phyloP scores from a whole-genome alignment of 2,797 vertebrate species.

The Taenioides sp. region DNA sequence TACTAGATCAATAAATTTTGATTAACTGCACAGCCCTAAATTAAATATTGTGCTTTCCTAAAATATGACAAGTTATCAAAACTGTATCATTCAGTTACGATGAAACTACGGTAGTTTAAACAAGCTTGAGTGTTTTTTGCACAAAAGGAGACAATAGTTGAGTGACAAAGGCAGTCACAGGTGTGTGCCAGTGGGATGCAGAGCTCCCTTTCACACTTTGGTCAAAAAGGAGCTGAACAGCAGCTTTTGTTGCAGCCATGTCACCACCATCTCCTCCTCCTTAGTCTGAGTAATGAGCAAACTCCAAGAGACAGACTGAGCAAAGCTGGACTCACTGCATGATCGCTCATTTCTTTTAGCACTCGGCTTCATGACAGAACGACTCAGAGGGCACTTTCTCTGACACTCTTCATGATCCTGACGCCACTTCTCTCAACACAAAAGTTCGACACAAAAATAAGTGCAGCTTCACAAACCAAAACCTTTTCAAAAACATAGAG shows the following conservation, averaged over 20 bases:
- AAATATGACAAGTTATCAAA: neutral
- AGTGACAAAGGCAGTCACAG: slow-evolving; percentile 54
- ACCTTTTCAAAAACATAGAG: neutral
- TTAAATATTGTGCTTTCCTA: neutral
- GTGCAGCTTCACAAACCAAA: slow-evolving; percentile 32
- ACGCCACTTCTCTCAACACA: slow-evolving; percentile 18
- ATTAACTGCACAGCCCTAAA: neutral
- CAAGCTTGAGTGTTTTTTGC: slow-evolving; percentile 14
- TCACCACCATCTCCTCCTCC: slow-evolving; percentile 10
- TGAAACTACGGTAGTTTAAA: neutral
- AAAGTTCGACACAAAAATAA: slow-evolving; percentile 14
- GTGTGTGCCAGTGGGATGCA: slow-evolving; percentile 38
- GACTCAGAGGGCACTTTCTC: slow-evolving; percentile 30
- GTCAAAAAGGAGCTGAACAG: slow-evolving; percentile 16
- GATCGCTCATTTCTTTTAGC: slow-evolving; percentile 37
- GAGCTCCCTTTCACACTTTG: slow-evolving; percentile 44
- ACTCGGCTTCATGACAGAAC: slow-evolving; percentile 27
- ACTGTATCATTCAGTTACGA: neutral
- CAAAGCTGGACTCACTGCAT: slow-evolving; percentile 33
- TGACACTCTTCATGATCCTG: slow-evolving; percentile 22
- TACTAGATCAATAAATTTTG: neutral
- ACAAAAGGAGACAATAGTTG: slow-evolving; percentile 21
- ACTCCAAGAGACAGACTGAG: slow-evolving; percentile 26
- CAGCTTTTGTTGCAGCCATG: slow-evolving; percentile 23
- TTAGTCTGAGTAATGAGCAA: slow-evolving; percentile 40